Conservation (phyloP, 2,797 vertebrate genomes). For the Sebastes dallii region DNA sequence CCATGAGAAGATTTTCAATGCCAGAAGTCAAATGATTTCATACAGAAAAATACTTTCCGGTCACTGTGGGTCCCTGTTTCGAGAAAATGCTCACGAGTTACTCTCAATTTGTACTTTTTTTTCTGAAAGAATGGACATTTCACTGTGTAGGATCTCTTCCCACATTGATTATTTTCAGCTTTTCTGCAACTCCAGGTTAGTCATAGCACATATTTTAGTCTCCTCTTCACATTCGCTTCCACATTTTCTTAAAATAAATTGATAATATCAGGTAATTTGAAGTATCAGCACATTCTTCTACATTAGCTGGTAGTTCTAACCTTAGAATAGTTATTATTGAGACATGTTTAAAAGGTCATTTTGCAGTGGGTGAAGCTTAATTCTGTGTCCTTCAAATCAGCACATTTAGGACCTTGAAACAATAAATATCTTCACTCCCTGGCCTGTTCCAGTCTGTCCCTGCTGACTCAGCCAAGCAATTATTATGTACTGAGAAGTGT, state of each 20-base stretch:
- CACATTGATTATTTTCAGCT: slow-evolving; percentile 6
- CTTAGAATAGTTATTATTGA: neutral
- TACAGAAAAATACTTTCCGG: slow-evolving; percentile 6
- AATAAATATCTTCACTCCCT: neutral
- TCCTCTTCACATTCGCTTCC: neutral
- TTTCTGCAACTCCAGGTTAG: neutral
- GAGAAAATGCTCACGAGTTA: neutral
- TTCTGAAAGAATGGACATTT: neutral
- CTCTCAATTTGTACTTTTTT: neutral
- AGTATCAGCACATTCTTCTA: neutral
- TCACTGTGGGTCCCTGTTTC: neutral
- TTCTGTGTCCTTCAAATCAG: neutral
- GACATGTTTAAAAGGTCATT: neutral
- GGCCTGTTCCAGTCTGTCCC: neutral
- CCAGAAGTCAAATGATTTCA: slow-evolving; percentile 6
- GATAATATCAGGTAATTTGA: neutral
- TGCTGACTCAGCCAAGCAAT: neutral
- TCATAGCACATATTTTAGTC: neutral
- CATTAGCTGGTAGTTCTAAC: neutral
- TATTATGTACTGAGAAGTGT: neutral
- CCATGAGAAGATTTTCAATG: slow-evolving; percentile 12
- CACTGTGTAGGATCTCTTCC: neutral
- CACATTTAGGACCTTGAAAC: neutral
- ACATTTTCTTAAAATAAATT: neutral
- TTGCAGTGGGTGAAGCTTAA: neutral